Evolutionary conservation across 2,113 vertebrate species (phyloP).

Genomic region (Myrmophylax atrothorax): DNA sequence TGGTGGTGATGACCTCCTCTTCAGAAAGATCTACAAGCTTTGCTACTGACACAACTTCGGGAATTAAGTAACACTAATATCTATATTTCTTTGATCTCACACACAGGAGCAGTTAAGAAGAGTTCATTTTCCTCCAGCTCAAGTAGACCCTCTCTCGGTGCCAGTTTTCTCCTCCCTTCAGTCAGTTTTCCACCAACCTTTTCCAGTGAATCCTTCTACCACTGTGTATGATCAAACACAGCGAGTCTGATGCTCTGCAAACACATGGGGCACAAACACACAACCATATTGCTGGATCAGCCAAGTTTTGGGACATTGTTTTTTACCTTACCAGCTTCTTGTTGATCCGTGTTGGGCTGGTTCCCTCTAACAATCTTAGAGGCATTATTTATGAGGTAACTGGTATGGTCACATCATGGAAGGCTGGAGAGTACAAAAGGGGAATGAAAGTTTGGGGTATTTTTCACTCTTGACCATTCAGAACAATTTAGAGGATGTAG

Average conservation of each 20-base stretch:
- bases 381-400: not conserved
- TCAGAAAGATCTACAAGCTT: not conserved
- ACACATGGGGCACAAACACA: not conserved
- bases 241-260: not conserved
- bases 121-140: not conserved
- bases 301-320: not conserved
- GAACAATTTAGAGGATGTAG: not conserved
- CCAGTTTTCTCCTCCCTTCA: not conserved
- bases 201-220: not conserved
- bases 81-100: not conserved
- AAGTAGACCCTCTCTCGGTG: not conserved
- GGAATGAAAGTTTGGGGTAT: not conserved
- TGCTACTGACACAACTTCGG: not conserved
- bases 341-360: not conserved
- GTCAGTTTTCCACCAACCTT: not conserved
- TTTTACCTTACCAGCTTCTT: not conserved
- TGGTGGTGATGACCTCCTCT: not conserved
- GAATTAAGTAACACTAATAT: not conserved
- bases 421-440: not conserved
- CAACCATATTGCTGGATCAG: not conserved
- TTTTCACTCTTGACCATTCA: not conserved
- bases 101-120: not conserved
- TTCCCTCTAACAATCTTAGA: not conserved
- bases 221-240: not conserved
- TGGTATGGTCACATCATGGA: not conserved